Base-by-base conservation (phyloP, 2,888 invertebrate species). In the Oegoconia quadripuncta region DNA sequence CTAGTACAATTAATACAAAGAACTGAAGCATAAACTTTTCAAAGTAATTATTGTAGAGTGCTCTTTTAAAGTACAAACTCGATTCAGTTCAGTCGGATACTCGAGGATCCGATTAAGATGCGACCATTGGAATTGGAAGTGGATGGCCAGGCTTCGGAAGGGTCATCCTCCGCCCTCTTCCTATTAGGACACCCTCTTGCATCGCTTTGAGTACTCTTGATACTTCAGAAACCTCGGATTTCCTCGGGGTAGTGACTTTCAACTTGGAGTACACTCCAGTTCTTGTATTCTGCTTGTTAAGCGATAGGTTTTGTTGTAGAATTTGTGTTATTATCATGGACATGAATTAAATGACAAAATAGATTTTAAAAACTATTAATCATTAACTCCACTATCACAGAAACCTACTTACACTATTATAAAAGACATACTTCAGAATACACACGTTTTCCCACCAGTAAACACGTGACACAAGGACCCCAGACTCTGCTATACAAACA, bases 151-250 rank as follows among this genome's bases (percentile, higher is more conserved):
- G 46, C 57, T 54, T 55, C 50, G 38, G 48, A 28, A 35, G 36
- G 29, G 15, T 52, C 49, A 18, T 16, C 32, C 12, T 7, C 14
- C 32, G 40, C 35, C 48, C 50, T 59, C 50, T 42, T 54, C 52
- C 68, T 61, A 74, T 75, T 74, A 76, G 69, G 63, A 61, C 62
- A 62, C 55, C 63, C 73, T 64, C 68, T 65, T 65, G 64, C 59
- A 64, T 44, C 56, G 50, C 50, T 52, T 62, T 37, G 45, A 80
- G 78, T 37, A 49, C 59, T 41, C 78, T 81, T 56, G 69, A 74
- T 69, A 66, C 70, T 65, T 76, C 68, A 68, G 67, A 64, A 65
- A 62, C 66, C 65, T n/a, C 66, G 65, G 64, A 73, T 69, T 75
- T 71, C 74, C 66, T 70, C 69, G 70, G 66, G 61, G 60, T 61